Base-by-base conservation (phyloP, 2,797 vertebrate species). In the Typhlichthys eigenmanni region DNA sequence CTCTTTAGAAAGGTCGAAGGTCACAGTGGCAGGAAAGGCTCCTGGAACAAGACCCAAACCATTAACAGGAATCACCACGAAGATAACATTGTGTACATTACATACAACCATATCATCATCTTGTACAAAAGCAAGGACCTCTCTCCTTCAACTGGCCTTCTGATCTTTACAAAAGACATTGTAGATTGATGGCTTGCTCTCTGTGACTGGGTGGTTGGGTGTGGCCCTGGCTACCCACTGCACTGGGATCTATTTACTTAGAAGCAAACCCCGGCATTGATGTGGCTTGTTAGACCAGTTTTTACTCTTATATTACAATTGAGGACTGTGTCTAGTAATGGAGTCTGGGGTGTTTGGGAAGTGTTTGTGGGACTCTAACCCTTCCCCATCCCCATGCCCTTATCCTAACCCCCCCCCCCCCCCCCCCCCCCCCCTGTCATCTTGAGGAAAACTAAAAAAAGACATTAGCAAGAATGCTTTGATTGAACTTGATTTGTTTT, bases 1-100 rank as follows among this genome's bases (percentile, higher is more conserved):
- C 83, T 98, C 95, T 81, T 92, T 94, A 19, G 93, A 94, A 73
- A 98, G 93, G 87, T 95, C 95, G 86, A 98, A 98, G 82, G 93
- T 95, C 80, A 98, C 87, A 0, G 82, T 88, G 87, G 94, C 92
- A 58, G 86, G 89, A 69, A 92, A 80, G 55, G 92, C 85, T 64
- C 95, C 97, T 98, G 85, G 64, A 14, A 38, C 1, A 64, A 13
- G 52, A 78, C 24, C 24, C 24, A 4, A 32, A 67, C 47, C 34
- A 38, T 6, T 38, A 38, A 6, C 34, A 38, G 34, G 34, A 38
- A 38, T 38, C 34, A 38, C 34, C 34, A 38, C 34, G 0, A 38
- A 38, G 1, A 38, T 7, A 1, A 38, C 34, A 38, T 7, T 9
- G 6, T 9, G 6, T 9, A 38, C 34, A 8, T 38, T 38, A 38